Percentiles rank a stretch among this genome's conserved stretches.
These are phyloP conservation scores for Nezara viridula DNA, from an alignment of 2,888 invertebrate species.

Conservation along the genomic window DNA sequence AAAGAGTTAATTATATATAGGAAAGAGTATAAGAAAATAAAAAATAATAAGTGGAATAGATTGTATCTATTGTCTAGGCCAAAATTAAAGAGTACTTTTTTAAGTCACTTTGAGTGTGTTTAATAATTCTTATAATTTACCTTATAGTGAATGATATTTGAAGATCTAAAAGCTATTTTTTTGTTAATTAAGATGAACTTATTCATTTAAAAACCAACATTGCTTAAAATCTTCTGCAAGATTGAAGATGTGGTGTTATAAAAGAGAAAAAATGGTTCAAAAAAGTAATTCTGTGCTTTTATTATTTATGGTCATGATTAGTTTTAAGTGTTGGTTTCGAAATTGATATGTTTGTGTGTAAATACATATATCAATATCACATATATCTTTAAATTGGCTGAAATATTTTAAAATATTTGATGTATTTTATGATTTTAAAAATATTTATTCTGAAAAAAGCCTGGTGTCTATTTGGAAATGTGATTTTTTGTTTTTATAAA, in stretches of 20 bases:
- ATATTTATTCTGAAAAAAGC: neutral
- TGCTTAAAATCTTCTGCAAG: neutral
- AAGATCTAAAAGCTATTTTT: neutral
- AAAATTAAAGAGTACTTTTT: conserved; percentile 58
- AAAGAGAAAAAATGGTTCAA: neutral
- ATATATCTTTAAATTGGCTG: neutral
- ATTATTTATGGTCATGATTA: neutral
- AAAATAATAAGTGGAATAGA: conserved; percentile 56
- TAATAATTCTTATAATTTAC: neutral
- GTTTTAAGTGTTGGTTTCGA: neutral
- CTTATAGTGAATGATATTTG: neutral
- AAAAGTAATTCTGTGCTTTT: neutral
- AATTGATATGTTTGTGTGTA: neutral
- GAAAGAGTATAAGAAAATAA: conserved; percentile 52
- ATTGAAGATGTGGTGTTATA: neutral
- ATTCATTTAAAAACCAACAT: neutral
- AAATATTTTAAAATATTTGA: neutral
- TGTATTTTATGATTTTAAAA: neutral
- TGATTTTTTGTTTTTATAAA: neutral
- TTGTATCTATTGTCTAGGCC: conserved; percentile 55
- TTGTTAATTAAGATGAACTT: neutral
- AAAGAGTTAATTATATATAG: conserved; percentile 55
- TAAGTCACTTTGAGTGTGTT: conserved; percentile 50
- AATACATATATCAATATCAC: neutral
- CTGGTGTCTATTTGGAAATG: neutral